These are phyloP conservation scores for Chaetophractus vellerosus DNA, from an alignment of 2,797 vertebrate species.

Conservation along the genomic window DNA sequence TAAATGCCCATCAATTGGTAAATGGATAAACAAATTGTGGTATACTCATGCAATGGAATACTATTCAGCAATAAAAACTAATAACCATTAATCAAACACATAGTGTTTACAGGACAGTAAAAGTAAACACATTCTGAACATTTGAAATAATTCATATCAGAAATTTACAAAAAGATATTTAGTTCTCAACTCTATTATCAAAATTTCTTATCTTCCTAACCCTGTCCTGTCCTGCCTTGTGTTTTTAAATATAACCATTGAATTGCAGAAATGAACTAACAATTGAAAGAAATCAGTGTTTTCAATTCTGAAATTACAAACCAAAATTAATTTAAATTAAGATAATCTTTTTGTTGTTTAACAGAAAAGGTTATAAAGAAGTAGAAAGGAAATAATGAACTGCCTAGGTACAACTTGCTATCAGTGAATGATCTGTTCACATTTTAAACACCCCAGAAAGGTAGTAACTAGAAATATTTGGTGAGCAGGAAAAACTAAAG, in stretches of 20 bases:
- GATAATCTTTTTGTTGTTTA: constrained; percentile 8
- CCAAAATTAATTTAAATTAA: constrained; percentile 57
- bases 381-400: constrained; percentile 2
- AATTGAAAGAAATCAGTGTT: constrained; percentile 45
- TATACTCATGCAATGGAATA: background rate
- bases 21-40: background rate
- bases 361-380: constrained; percentile 50
- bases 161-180: constrained; percentile 28
- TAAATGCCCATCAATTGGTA: background rate
- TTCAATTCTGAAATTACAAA: constrained; percentile 64
- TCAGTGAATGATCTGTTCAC: constrained; percentile 23
- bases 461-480: constrained; percentile 50
- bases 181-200: constrained; percentile 62
- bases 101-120: constrained; percentile 29
- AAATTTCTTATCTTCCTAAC: constrained; percentile 41
- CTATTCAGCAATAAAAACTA: background rate
- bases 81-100: constrained; percentile 12
- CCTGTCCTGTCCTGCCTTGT: background rate
- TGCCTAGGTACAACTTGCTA: background rate
- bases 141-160: constrained; percentile 38
- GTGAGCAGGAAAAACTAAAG: constrained; percentile 41
- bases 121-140: constrained; percentile 49
- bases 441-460: background rate
- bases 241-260: constrained; percentile 50
- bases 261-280: constrained; percentile 60